phyloP scores from a whole-genome alignment of 2,888 invertebrate genomes.

The Apotomis betuletana region DNA sequence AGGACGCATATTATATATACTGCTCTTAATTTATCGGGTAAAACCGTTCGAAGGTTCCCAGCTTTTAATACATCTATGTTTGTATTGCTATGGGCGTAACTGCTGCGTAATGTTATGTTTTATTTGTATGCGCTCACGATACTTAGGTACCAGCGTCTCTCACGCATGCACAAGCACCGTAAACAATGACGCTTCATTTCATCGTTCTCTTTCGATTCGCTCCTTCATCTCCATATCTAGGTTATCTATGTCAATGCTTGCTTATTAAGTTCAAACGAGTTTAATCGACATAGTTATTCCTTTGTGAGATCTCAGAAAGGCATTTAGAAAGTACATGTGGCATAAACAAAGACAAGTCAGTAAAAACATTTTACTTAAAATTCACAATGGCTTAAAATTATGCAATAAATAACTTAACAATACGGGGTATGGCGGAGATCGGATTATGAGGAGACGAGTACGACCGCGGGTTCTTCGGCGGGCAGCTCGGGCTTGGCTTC shows the following conservation, averaged over 20 bases:
- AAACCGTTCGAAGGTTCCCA: no score
- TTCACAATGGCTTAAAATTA: conserved; percentile 44
- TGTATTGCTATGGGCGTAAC: no score
- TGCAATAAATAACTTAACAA: conserved; percentile 60
- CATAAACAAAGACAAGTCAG: conserved; percentile 36
- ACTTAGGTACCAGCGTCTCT: no score
- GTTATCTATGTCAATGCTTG: neutral
- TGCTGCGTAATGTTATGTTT: neutral
- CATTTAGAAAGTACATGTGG: neutral
- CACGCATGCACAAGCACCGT: conserved; percentile 7
- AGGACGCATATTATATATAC: no score
- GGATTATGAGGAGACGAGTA: conserved; percentile 54
- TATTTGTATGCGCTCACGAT: conserved; percentile 14
- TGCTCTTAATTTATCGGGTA: no score
- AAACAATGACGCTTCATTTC: conserved; percentile 4
- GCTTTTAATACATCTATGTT: no score
- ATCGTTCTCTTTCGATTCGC: neutral
- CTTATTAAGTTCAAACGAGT: neutral
- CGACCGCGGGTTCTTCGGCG: conserved; percentile 52
- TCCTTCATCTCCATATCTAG: conserved; percentile 12
- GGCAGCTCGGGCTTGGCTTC: neutral
- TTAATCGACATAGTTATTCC: neutral
- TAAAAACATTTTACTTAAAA: conserved; percentile 43
- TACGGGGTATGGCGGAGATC: conserved; percentile 55
- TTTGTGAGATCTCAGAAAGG: neutral